Evolutionary conservation across 2,888 invertebrate species (phyloP), one percentile per base, ranked within the genome.

Genomic region (Vanessa cardui): DNA sequence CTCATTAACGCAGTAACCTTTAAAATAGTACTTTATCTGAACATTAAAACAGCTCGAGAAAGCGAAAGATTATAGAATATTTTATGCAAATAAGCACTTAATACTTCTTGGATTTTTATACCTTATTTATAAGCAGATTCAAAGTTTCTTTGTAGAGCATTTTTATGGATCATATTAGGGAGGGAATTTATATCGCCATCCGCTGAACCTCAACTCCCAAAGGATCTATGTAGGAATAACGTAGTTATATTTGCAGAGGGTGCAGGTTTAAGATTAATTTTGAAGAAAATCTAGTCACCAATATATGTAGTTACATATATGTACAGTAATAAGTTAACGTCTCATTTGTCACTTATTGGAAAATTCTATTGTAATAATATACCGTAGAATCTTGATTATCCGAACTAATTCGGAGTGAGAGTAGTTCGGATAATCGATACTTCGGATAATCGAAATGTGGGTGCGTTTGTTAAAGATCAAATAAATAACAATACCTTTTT

Each of bases 111-210:
- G 66, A 52, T 65, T 71, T 69, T 71, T 71, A 69, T 65, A 64
- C 56, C 64, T 39, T 52, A 67, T 58, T 63, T 63, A 45, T 21
- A 56, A 52, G 52, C 15, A 52, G 12, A 56, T 46, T 56, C 63
- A 45, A 59, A 59, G 46, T 59, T 64, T 63, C 62, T 71, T 66
- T 74, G 71, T 70, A 69, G 73, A 68, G 66, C 63, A 78, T 80
- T 80, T 87, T 87, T 88, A 88, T 87, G 85, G 84, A 83, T 86
- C 83, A 85, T 85, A 83, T 81, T 83, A 76, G 78, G 78, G 76
- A 78, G 78, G 74, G 80, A 87, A 86, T 86, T 87, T 87, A 85
- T 84, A 77, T 77, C 83, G 85, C 86, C 86, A 86, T 87, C 85
- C 82, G 77, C 78, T 83, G 80, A 84, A 85, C 87, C 85, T 87